Evolutionary conservation across 2,888 invertebrate genomes (phyloP).

Genomic region (Heliconius sara): DNA sequence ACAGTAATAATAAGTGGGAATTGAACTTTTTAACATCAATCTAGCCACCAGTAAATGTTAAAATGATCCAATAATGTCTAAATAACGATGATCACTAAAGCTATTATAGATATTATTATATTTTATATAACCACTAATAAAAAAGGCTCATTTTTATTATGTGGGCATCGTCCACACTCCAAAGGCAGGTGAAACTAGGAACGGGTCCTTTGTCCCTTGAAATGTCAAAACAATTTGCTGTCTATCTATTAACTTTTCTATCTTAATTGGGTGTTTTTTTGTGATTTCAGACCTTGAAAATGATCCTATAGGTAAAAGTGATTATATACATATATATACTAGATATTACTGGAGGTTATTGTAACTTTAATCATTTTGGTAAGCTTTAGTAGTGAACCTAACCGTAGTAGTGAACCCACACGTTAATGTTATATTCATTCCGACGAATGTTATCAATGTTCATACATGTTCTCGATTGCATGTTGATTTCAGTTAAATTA

Average conservation of each 20-base stretch:
- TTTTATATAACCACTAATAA: background rate
- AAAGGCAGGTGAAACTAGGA: slow-evolving; percentile 37
- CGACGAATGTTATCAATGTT: too few species aligned
- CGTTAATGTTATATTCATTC: too few species aligned
- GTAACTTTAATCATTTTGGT: too few species aligned
- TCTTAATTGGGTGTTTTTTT: slow-evolving; percentile 23
- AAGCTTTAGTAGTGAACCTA: too few species aligned
- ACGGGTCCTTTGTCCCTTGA: slow-evolving; percentile 42
- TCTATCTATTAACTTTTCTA: slow-evolving; percentile 37
- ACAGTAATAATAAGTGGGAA: too few species aligned
- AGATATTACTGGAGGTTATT: background rate
- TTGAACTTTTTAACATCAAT: too few species aligned
- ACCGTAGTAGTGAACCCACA: too few species aligned
- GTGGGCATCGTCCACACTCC: slow-evolving; percentile 37
- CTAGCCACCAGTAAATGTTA: too few species aligned
- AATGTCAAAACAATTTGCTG: slow-evolving; percentile 42
- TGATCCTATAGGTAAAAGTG: background rate
- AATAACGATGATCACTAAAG: background rate
- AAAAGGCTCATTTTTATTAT: slow-evolving; percentile 22
- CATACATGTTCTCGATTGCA: too few species aligned
- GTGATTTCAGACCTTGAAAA: background rate
- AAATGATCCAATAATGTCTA: too few species aligned
- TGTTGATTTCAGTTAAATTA: background rate
- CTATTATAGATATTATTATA: slow-evolving; percentile 6
- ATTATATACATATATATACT: background rate